Evolutionary conservation across 2,888 invertebrate genomes (phyloP).

Genomic region (Melipona beecheii): DNA sequence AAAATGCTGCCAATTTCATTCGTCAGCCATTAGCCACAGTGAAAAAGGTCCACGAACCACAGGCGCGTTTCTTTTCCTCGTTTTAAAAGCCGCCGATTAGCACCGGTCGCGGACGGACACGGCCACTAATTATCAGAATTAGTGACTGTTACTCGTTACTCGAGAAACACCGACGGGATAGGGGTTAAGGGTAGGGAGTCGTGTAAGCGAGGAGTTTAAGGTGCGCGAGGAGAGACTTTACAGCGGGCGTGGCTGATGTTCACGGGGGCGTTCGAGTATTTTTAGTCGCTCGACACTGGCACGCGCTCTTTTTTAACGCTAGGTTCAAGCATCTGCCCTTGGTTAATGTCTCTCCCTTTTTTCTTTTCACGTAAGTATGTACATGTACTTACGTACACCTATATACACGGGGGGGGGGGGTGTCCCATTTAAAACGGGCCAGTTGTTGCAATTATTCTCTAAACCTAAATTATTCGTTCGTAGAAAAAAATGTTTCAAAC

Average conservation of each 20-base stretch:
- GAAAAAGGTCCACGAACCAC: neutral
- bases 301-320: slow-evolving; percentile 73
- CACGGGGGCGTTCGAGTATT: slow-evolving; percentile 80
- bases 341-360: slow-evolving; percentile 63
- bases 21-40: neutral
- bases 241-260: slow-evolving; percentile 78
- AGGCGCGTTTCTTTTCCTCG: no score
- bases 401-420: neutral
- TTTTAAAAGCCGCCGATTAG: neutral
- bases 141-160: slow-evolving; percentile 65
- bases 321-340: slow-evolving; percentile 72
- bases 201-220: slow-evolving; percentile 58
- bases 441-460: no score
- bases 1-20: slow-evolving; percentile 1
- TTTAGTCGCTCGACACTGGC: slow-evolving; percentile 76
- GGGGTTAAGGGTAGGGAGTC: slow-evolving; percentile 61
- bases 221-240: slow-evolving; percentile 73
- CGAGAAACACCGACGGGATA: slow-evolving; percentile 49
- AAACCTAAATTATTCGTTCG: no score
- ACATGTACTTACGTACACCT: neutral
- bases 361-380: slow-evolving; percentile 6
- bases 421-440: no score
- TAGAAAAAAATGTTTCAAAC: no score
- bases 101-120: slow-evolving; percentile 31
- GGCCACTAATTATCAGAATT: slow-evolving; percentile 74